These are phyloP conservation scores for Neomorphus geoffroyi DNA, from an alignment of 2,797 vertebrate species.

Conservation along the genomic window DNA sequence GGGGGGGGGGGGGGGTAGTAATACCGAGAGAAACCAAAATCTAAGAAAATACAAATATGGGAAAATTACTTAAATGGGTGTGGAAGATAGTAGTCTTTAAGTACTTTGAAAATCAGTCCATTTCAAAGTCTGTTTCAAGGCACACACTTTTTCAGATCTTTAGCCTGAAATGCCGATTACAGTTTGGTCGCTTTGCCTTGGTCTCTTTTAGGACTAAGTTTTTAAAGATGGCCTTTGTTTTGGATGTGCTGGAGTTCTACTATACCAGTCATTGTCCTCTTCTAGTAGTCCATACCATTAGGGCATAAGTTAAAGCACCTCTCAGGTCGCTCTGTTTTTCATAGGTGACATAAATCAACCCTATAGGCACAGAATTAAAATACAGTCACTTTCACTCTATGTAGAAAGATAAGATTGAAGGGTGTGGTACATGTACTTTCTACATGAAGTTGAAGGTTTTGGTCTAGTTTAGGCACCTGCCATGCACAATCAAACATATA, in stretches of 20 bases:
- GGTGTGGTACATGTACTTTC: neutral
- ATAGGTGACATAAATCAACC: neutral
- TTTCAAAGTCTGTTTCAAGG: neutral
- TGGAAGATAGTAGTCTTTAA: neutral
- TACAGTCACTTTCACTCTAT: accelerated
- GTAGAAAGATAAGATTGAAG: neutral
- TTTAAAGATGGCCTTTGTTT: accelerated
- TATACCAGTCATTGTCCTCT: neutral
- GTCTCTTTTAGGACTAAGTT: neutral
- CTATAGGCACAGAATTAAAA: neutral
- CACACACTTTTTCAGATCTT: neutral
- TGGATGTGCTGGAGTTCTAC: neutral
- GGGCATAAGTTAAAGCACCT: accelerated
- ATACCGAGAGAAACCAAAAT: neutral
- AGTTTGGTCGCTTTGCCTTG: neutral
- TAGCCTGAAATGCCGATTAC: too few relatives aligned
- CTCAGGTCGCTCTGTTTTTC: neutral
- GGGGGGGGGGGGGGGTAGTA: too few relatives aligned
- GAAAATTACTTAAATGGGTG: neutral
- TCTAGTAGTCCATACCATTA: accelerated
- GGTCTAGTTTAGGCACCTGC: neutral
- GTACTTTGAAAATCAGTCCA: accelerated
- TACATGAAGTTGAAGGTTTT: neutral
- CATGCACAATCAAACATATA: neutral
- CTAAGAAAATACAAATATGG: neutral